Evolutionary conservation across 2,113 vertebrate species (phyloP).

Genomic region (Silurus glanis): DNA sequence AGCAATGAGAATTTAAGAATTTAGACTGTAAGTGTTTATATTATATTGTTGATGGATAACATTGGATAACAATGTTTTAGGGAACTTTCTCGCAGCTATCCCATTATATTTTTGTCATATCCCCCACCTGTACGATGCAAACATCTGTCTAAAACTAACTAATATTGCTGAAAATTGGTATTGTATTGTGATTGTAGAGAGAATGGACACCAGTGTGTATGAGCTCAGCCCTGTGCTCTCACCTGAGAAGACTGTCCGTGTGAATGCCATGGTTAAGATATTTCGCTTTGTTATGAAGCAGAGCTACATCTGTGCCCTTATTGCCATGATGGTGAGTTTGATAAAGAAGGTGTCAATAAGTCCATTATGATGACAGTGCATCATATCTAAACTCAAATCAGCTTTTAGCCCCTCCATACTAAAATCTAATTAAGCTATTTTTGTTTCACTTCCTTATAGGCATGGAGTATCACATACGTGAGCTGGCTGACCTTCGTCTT

Average conservation of each 20-base stretch:
- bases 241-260: slow-evolving; percentile 58
- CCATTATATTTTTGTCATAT: neutral
- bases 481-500: slow-evolving; percentile 93
- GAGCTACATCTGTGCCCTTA: slow-evolving; percentile 87
- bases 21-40: neutral
- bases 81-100: neutral
- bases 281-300: slow-evolving; percentile 93
- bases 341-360: neutral
- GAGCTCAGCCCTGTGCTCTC: slow-evolving; percentile 66
- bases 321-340: slow-evolving; percentile 69
- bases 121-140: neutral
- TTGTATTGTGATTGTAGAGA: slow-evolving; percentile 58
- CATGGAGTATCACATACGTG: slow-evolving; percentile 94
- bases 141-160: neutral
- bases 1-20: neutral
- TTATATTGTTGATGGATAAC: neutral
- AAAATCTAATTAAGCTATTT: neutral
- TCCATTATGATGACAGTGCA: neutral
- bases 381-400: neutral
- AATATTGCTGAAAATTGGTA: slow-evolving; percentile 2
- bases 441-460: slow-evolving; percentile 65
- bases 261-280: slow-evolving; percentile 78
- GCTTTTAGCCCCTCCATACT: neutral
- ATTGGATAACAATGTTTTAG: neutral
- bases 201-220: slow-evolving; percentile 59